Percentiles rank a stretch among this genome's conserved stretches.
Evolutionary conservation across 2,113 vertebrate species (phyloP).

Genomic region (Tichodroma muraria): DNA sequence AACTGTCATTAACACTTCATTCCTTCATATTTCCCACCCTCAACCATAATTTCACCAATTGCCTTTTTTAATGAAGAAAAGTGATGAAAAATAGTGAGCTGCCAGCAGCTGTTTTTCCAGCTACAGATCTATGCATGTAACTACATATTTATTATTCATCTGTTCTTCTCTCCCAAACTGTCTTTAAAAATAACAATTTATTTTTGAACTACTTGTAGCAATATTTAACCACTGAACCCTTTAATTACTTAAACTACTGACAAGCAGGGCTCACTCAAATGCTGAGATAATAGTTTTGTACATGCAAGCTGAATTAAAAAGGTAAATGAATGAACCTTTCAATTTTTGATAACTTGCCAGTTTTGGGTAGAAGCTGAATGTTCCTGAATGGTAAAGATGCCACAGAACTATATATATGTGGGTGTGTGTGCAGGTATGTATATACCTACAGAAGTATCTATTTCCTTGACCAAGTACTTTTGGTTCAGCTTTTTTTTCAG

Average conservation of each 20-base stretch:
- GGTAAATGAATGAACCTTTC: background rate
- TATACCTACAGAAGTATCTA: background rate
- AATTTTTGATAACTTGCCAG: background rate
- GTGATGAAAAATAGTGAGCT: background rate
- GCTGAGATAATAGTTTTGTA: background rate
- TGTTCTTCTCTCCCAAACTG: background rate
- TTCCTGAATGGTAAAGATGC: background rate
- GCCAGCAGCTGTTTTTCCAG: conserved; percentile 14
- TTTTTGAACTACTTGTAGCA: conserved; percentile 36
- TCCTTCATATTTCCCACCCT: background rate
- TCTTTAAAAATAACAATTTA: conserved; percentile 46
- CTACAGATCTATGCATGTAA: background rate
- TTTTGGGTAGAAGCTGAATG: background rate
- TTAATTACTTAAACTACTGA: conserved; percentile 50
- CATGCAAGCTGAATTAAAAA: background rate
- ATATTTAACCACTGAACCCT: conserved; percentile 59
- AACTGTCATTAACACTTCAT: background rate
- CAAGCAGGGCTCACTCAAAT: background rate
- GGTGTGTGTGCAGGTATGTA: background rate
- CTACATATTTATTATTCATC: conserved; percentile 26
- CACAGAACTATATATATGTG: background rate
- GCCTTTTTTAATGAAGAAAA: conserved; percentile 28
- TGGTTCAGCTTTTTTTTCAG: background rate
- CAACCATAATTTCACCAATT: background rate
- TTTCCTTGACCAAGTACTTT: background rate